These are phyloP conservation scores for Helicoverpa assulta DNA, from an alignment of 2,888 invertebrate species.

Conservation along the genomic window DNA sequence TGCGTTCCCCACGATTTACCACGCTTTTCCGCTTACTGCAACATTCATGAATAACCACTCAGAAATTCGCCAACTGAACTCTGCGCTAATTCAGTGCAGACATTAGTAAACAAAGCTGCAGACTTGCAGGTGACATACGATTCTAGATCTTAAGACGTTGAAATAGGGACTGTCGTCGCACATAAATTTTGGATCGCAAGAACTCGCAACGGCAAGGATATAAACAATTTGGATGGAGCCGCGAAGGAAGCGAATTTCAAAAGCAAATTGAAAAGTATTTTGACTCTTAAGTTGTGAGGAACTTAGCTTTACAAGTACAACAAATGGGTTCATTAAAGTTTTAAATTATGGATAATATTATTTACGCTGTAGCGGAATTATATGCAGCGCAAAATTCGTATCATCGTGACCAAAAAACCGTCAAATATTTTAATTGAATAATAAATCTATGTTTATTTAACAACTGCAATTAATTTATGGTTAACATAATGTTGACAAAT, in stretches of 20 bases:
- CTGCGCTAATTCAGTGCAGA: conserved; percentile 70
- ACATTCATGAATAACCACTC: conserved; percentile 69
- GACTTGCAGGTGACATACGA: conserved; percentile 51
- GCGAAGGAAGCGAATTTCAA: conserved; percentile 36
- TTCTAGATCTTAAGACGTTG: conserved; percentile 58
- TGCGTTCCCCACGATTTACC: conserved; percentile 61
- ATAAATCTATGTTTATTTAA: conserved; percentile 1
- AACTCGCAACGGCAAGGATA: conserved; percentile 61
- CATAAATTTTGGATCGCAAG: conserved; percentile 62
- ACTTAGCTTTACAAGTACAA: neutral
- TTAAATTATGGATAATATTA: neutral
- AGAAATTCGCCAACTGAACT: conserved; percentile 63
- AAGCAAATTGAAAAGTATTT: neutral
- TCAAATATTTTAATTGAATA: neutral
- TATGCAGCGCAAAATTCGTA: neutral
- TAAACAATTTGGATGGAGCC: conserved; percentile 67
- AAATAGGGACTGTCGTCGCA: conserved; percentile 55
- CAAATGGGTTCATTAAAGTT: neutral
- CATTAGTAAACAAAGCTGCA: conserved; percentile 69
- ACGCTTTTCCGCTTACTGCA: conserved; percentile 57
- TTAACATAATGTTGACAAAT: conserved; percentile 18
- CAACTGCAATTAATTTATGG: conserved; percentile 17
- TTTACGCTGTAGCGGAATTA: neutral
- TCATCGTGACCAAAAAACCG: neutral
- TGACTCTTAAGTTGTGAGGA: neutral